These are phyloP conservation scores for Argya squamiceps DNA, from an alignment of 2,797 vertebrate species.

Conservation along the genomic window DNA sequence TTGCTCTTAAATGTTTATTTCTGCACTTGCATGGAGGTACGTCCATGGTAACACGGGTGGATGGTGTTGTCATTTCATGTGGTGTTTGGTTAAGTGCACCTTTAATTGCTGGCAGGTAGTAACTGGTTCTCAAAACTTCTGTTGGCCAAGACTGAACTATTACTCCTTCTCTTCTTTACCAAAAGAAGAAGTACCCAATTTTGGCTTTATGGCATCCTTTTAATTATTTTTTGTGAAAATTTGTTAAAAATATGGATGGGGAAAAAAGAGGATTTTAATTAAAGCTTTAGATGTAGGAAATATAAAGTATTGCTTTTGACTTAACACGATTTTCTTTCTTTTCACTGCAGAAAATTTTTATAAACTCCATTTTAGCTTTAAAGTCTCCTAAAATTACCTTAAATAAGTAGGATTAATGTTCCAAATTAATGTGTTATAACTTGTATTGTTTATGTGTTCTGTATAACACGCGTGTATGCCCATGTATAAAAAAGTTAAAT, in stretches of 20 bases:
- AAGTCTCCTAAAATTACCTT: background rate
- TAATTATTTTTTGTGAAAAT: background rate
- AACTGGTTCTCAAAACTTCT: background rate
- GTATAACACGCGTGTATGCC: background rate
- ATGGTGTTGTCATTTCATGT: background rate
- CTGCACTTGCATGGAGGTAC: background rate
- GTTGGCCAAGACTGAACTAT: background rate
- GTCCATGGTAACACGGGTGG: background rate
- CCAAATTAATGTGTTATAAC: background rate
- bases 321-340: background rate
- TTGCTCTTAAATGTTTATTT: slow-evolving; percentile 4
- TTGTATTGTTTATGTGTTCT: background rate
- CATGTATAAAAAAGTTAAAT: background rate
- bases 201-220: background rate
- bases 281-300: background rate
- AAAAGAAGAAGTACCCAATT: background rate
- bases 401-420: background rate
- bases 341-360: background rate
- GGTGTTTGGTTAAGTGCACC: background rate
- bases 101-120: slow-evolving; percentile 44
- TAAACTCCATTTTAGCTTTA: background rate
- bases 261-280: background rate
- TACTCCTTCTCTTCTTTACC: background rate
- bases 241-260: background rate
- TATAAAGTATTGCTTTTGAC: background rate